Evolutionary conservation across 2,888 invertebrate genomes (phyloP).

Genomic region (Tipula vernalis): DNA sequence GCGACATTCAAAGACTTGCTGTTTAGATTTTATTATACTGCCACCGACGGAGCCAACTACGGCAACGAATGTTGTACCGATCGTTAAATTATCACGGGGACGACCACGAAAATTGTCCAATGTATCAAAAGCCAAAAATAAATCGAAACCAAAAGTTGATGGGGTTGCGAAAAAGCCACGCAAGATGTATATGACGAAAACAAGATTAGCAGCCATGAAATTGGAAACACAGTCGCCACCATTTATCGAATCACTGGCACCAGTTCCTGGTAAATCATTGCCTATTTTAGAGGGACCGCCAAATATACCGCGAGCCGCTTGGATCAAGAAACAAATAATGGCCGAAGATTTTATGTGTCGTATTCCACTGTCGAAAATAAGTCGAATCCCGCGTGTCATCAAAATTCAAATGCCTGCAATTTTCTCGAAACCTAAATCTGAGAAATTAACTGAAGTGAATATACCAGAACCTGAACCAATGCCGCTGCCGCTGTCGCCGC

Average conservation of each 20-base stretch:
- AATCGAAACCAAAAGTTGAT: neutral
- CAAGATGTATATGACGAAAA: neutral
- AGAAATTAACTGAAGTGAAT: neutral
- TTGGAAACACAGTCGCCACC: neutral
- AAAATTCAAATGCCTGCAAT: neutral
- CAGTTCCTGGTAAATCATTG: neutral
- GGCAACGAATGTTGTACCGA: neutral
- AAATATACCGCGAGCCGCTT: neutral
- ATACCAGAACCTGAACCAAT: neutral
- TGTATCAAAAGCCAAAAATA: neutral
- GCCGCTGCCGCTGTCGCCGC: neutral
- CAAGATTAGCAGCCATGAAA: neutral
- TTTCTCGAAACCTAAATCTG: neutral
- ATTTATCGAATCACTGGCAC: neutral
- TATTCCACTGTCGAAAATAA: neutral
- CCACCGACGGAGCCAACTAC: neutral
- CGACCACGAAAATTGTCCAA: neutral
- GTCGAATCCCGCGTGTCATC: neutral
- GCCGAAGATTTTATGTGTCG: neutral
- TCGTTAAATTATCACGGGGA: neutral
- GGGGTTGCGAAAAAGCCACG: neutral
- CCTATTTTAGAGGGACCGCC: neutral
- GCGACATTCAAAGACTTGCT: neutral
- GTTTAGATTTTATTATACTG: neutral
- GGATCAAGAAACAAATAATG: neutral